These are phyloP conservation scores for Alouatta caraya DNA, from an alignment of 2,797 vertebrate genomes.

Conservation along the genomic window DNA sequence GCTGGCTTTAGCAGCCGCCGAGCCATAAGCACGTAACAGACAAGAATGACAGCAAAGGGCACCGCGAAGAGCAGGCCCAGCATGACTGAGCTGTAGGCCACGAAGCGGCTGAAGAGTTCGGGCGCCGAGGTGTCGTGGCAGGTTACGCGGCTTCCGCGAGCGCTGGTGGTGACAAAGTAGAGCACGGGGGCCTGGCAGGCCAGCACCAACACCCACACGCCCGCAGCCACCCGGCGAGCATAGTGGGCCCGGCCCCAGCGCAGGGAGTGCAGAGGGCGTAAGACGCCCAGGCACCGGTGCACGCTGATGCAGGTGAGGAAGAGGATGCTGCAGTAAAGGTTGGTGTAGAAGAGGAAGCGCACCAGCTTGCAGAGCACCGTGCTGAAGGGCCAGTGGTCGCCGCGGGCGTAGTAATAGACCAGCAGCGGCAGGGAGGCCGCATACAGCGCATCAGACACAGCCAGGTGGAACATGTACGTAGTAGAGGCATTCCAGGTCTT, in stretches of 20 bases:
- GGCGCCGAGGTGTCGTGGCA: slow-evolving; percentile 95
- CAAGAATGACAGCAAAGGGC: slow-evolving; percentile 92
- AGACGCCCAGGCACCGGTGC: slow-evolving; percentile 94
- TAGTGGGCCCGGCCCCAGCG: slow-evolving; percentile 89
- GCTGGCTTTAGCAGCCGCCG: slow-evolving; percentile 88
- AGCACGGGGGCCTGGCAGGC: slow-evolving; percentile 92
- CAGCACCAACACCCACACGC: slow-evolving; percentile 89
- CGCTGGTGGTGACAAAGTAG: slow-evolving; percentile 91
- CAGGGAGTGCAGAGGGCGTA: slow-evolving; percentile 91
- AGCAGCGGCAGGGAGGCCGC: slow-evolving; percentile 95
- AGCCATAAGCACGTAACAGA: slow-evolving; percentile 94
- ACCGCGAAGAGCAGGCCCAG: slow-evolving; percentile 91
- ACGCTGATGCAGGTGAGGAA: slow-evolving; percentile 97
- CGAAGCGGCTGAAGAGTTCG: slow-evolving; percentile 90
- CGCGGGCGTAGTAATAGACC: slow-evolving; percentile 93
- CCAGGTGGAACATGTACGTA: slow-evolving; percentile 98
- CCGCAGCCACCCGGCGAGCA: slow-evolving; percentile 86
- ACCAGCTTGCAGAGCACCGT: slow-evolving; percentile 93
- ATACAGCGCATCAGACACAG: slow-evolving; percentile 92
- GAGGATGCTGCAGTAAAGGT: slow-evolving; percentile 95
- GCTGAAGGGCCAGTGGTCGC: slow-evolving; percentile 95
- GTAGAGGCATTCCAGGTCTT: slow-evolving; percentile 95
- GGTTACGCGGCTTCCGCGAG: slow-evolving; percentile 76
- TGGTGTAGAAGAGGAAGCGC: slow-evolving; percentile 98
- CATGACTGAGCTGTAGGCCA: slow-evolving; percentile 92